These are phyloP conservation scores for Busseola fusca DNA, from an alignment of 2,888 invertebrate species.

Conservation along the genomic window DNA sequence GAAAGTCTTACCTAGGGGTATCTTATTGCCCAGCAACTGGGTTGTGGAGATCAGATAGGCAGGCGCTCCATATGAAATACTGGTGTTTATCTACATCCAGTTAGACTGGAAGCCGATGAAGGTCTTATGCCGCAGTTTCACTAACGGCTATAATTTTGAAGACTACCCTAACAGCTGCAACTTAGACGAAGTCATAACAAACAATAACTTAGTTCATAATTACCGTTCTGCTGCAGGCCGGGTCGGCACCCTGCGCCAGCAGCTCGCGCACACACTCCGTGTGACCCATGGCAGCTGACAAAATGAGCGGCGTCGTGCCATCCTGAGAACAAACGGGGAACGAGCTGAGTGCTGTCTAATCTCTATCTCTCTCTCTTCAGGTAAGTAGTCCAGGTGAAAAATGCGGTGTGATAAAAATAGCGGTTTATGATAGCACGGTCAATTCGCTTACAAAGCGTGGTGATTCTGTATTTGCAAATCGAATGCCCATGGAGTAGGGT, in stretches of 20 bases:
- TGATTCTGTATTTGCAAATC: too few relatives aligned
- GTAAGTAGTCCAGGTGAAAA: neutral
- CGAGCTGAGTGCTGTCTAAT: neutral
- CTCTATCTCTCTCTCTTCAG: neutral
- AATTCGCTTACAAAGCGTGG: neutral
- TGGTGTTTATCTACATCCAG: too few relatives aligned
- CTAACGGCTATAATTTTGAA: neutral
- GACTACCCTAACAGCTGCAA: neutral
- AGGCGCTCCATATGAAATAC: too few relatives aligned
- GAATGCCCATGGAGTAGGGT: neutral
- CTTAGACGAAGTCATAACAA: neutral
- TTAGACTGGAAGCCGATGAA: too few relatives aligned
- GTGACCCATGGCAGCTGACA: conserved; percentile 97
- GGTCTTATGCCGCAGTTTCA: neutral
- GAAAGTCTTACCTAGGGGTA: too few relatives aligned
- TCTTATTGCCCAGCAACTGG: too few relatives aligned
- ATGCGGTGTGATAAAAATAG: neutral
- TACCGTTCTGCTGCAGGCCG: conserved; percentile 94
- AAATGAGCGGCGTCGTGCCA: conserved; percentile 97
- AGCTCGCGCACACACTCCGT: conserved; percentile 95
- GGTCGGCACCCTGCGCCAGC: conserved; percentile 97
- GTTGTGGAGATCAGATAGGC: too few relatives aligned
- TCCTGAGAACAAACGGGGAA: conserved; percentile 90
- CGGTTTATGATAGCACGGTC: neutral
- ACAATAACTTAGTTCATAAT: conserved; percentile 10